Conservation (phyloP, 1,140 invertebrate genomes). For the Cecropterus lyciades region DNA sequence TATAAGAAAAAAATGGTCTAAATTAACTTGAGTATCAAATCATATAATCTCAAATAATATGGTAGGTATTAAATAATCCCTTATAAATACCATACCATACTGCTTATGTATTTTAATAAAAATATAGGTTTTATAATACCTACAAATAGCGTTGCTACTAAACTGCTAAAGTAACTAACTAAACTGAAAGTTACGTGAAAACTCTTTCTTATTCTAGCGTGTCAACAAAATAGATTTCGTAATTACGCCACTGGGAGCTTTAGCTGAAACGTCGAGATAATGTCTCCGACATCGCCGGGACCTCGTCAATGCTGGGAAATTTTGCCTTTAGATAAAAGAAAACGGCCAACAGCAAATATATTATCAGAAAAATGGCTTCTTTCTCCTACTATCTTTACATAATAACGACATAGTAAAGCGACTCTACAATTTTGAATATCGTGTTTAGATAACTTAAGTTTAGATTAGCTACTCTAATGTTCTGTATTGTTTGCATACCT, state of each 20-base stretch:
- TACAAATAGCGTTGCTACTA: not conserved
- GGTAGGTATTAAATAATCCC: too few species aligned
- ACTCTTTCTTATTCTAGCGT: constrained; percentile 17
- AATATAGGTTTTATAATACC: too few species aligned
- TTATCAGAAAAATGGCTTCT: not conserved
- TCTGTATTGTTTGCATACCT: too few species aligned
- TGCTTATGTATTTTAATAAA: too few species aligned
- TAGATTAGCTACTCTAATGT: too few species aligned
- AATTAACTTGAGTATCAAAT: too few species aligned
- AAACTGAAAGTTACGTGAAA: not conserved
- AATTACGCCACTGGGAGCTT: constrained; percentile 43
- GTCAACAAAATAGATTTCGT: constrained; percentile 33
- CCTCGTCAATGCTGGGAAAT: constrained; percentile 56
- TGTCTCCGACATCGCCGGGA: constrained; percentile 40
- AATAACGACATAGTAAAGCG: not conserved
- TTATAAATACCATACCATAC: too few species aligned
- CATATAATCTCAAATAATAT: too few species aligned
- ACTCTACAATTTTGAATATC: not conserved
- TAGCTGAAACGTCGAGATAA: constrained; percentile 57
- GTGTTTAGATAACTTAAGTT: too few species aligned
- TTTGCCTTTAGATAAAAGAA: constrained; percentile 52
- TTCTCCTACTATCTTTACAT: not conserved
- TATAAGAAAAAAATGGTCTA: too few species aligned
- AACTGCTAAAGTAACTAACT: too few species aligned
- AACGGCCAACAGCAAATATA: constrained; percentile 36